A percentile compares a stretch with the other conserved stretches of the same genome.
Conservation (phyloP, 2,797 vertebrate species). For the Lateolabrax maculatus region DNA sequence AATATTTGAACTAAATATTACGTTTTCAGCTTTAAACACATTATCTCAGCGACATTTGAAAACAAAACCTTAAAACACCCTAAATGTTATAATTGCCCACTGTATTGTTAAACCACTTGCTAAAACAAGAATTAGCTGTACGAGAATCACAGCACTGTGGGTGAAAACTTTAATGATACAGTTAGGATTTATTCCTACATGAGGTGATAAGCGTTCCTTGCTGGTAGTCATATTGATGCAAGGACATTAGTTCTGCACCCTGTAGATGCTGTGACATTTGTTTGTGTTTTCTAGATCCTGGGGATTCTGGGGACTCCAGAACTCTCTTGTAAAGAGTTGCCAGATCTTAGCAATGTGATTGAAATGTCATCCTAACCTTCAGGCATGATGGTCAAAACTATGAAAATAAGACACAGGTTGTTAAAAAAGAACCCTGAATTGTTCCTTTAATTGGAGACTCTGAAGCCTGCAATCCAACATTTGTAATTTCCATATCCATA, state of each 20-base stretch:
- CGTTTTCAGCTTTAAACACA: not conserved
- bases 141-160: not conserved
- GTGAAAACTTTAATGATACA: not conserved
- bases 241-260: not conserved
- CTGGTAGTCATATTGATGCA: not conserved
- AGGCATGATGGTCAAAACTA: constrained; percentile 7
- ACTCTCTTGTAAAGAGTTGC: not conserved
- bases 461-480: not conserved
- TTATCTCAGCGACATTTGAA: not conserved
- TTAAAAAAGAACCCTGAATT: not conserved
- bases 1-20: not conserved
- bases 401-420: not conserved
- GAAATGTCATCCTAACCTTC: not conserved
- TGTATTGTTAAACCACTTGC: not conserved
- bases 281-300: not conserved
- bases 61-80: not conserved
- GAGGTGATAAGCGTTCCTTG: not conserved
- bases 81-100: not conserved
- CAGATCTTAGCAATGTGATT: not conserved
- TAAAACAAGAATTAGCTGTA: not conserved
- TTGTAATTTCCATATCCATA: not conserved
- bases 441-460: constrained; percentile 1
- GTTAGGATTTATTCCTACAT: not conserved
- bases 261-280: not conserved
- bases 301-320: not conserved